Conservation (phyloP, 2,888 invertebrate genomes). For the Erannis defoliaria region DNA sequence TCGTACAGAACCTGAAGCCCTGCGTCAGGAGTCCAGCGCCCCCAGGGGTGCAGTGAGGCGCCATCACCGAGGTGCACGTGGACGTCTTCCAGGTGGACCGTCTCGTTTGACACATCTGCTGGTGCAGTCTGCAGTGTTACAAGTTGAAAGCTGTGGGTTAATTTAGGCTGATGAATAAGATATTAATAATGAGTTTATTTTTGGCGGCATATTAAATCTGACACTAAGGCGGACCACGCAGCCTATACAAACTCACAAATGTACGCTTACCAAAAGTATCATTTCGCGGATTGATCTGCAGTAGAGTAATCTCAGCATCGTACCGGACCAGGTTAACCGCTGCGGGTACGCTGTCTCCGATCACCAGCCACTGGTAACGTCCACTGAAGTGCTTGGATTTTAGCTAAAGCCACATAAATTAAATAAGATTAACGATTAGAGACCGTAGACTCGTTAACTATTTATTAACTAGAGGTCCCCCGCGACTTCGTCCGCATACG, state of each 20-base stretch:
- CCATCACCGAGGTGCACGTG: constrained; percentile 66
- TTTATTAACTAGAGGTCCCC: no score
- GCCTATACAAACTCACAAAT: not conserved
- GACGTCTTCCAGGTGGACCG: constrained; percentile 56
- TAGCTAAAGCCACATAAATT: constrained; percentile 49
- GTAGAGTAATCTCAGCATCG: constrained; percentile 63
- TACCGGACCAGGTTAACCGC: constrained; percentile 56
- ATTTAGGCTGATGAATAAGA: no score
- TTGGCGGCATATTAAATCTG: not conserved
- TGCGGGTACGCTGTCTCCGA: constrained; percentile 56
- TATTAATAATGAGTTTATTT: not conserved
- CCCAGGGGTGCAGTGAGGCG: constrained; percentile 63
- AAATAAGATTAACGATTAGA: not conserved
- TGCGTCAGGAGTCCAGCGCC: constrained; percentile 53
- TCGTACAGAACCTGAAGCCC: constrained; percentile 59
- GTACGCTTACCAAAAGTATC: not conserved
- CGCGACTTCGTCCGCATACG: no score
- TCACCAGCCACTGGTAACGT: constrained; percentile 69
- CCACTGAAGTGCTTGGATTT: constrained; percentile 57
- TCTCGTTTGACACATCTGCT: constrained; percentile 1
- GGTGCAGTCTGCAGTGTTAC: no score
- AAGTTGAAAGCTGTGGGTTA: no score
- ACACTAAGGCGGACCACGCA: no score
- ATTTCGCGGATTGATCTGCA: constrained; percentile 29
- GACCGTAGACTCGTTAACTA: no score